Percentiles rank a stretch among this genome's conserved stretches.
phyloP scores from a whole-genome alignment of 2,113 vertebrate species.

The Catharus fuscescens region DNA sequence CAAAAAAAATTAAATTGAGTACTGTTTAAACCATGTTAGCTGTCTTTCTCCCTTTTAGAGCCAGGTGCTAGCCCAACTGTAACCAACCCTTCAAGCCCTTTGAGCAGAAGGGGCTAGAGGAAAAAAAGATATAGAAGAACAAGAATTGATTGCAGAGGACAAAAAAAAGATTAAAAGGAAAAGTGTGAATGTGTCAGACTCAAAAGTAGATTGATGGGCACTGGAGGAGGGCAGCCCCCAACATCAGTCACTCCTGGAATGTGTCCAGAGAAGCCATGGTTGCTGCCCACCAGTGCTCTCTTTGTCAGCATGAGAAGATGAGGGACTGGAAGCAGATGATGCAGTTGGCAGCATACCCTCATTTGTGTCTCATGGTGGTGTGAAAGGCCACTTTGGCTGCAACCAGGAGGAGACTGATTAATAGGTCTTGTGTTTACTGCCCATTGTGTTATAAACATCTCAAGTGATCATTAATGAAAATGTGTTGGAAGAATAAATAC shows the following conservation, averaged over 20 bases:
- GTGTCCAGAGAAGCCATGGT: neutral
- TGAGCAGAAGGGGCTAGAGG: neutral
- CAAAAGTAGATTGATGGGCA: neutral
- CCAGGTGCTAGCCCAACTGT: neutral
- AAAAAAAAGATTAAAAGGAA: neutral
- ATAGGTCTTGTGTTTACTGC: neutral
- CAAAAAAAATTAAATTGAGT: slow-evolving; percentile 13
- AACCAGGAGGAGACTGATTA: neutral
- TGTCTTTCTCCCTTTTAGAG: neutral
- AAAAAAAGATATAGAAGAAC: neutral
- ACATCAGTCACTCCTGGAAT: neutral
- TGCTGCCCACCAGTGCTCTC: neutral
- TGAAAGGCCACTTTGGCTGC: neutral
- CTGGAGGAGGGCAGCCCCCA: neutral
- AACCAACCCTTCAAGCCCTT: neutral
- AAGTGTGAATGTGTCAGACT: neutral
- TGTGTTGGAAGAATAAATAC: neutral
- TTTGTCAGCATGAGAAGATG: neutral
- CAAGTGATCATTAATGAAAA: neutral
- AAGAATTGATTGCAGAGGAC: neutral
- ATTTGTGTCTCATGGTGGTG: neutral
- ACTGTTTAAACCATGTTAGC: neutral
- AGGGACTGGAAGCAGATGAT: neutral
- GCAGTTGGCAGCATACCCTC: neutral
- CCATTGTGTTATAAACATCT: neutral